phyloP scores from a whole-genome alignment of 2,113 vertebrate species.

The Agapornis roseicollis region DNA sequence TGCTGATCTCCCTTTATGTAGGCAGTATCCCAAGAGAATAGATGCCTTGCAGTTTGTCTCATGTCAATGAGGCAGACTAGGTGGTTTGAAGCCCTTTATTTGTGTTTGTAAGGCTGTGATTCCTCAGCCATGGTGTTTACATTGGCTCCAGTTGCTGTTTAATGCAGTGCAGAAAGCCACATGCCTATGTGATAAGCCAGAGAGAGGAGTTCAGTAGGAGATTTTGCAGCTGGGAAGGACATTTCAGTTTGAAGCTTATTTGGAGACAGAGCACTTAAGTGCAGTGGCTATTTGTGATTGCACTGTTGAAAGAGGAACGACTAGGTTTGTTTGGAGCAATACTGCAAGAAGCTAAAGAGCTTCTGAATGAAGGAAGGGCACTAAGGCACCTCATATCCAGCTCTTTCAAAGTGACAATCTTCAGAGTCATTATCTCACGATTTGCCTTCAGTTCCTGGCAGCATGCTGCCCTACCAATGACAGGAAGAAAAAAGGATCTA shows the following conservation, averaged over 20 bases:
- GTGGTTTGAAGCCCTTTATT: neutral
- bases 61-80: neutral
- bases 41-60: neutral
- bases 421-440: rapidly evolving
- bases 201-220: neutral
- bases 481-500: neutral
- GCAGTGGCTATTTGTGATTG: neutral
- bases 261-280: neutral
- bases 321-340: neutral
- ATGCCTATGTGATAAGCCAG: neutral
- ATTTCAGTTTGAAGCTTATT: neutral
- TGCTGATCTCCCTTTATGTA: neutral
- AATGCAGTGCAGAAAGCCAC: neutral
- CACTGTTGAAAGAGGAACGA: neutral
- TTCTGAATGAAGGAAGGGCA: neutral
- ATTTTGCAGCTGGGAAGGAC: neutral
- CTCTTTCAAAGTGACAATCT: neutral
- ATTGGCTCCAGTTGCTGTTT: neutral
- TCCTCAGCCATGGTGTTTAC: neutral
- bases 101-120: neutral
- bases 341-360: neutral
- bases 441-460: neutral
- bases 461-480: neutral
- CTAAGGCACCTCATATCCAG: neutral
- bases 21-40: neutral